A percentile compares a stretch with the other conserved stretches of the same genome.
Evolutionary conservation across 2,797 vertebrate genomes (phyloP).

Genomic region (Danionella dracula): DNA sequence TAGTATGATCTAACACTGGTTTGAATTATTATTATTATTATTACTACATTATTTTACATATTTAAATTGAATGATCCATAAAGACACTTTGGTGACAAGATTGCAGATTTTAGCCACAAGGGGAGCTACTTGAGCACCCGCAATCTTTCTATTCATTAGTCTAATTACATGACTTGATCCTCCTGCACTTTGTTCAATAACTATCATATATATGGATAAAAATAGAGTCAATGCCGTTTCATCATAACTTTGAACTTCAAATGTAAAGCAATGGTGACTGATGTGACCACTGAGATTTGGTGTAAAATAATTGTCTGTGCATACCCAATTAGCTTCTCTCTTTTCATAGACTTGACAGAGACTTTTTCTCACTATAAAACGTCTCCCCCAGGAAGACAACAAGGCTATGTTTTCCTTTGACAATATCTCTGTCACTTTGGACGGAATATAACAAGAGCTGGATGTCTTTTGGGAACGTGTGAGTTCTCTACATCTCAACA

Average conservation of each 20-base stretch:
- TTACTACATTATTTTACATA: too few species aligned
- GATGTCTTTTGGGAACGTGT: constrained; percentile 10
- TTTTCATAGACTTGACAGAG: constrained; percentile 12
- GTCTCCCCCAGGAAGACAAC: constrained; percentile 29
- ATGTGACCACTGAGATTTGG: neutral
- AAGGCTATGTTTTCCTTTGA: constrained; percentile 31
- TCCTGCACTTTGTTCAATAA: too few species aligned
- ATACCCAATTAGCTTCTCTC: neutral
- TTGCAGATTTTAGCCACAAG: too few species aligned
- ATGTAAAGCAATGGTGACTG: neutral
- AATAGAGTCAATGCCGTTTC: neutral
- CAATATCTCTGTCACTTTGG: constrained; percentile 36
- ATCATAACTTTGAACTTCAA: neutral
- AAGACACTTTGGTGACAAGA: too few species aligned
- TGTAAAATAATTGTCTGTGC: neutral
- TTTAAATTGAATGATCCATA: too few species aligned
- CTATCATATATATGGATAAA: too few species aligned
- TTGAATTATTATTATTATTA: too few species aligned
- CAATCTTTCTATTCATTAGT: too few species aligned
- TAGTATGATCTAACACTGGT: too few species aligned
- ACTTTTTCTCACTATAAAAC: neutral
- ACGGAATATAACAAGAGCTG: constrained; percentile 19
- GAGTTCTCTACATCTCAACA: constrained; percentile 31
- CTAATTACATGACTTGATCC: too few species aligned
- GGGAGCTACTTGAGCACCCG: too few species aligned